These are phyloP conservation scores for Epinephelus lanceolatus DNA, from an alignment of 2,113 vertebrate species.

Conservation along the genomic window DNA sequence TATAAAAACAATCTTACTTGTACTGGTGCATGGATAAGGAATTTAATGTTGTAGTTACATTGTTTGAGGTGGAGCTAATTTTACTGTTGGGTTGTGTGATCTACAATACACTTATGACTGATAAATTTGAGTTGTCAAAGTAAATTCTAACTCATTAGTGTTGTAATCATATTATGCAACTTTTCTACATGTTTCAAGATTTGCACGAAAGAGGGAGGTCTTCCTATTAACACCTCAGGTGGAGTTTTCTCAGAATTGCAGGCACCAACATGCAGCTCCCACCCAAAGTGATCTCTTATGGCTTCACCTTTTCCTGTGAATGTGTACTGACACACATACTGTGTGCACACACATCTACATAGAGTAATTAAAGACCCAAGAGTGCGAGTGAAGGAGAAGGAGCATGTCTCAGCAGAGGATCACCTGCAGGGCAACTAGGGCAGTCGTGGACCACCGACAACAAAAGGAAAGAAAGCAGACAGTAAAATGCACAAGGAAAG, in stretches of 20 bases:
- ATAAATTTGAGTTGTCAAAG: not conserved
- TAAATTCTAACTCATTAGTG: not conserved
- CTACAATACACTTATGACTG: not conserved
- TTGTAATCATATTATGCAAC: constrained; percentile 13
- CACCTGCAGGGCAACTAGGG: constrained; percentile 58
- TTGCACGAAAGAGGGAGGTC: constrained; percentile 1
- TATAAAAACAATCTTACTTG: no score
- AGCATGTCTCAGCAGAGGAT: constrained; percentile 67
- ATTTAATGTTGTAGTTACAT: no score
- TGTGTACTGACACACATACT: constrained; percentile 16
- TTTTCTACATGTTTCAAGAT: constrained; percentile 7
- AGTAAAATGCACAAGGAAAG: not conserved
- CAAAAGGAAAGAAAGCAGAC: constrained; percentile 19
- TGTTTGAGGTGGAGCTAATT: not conserved
- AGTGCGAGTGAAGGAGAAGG: constrained; percentile 42
- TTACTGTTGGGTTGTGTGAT: not conserved
- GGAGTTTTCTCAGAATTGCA: constrained; percentile 66
- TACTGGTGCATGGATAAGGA: not conserved
- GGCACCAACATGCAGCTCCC: constrained; percentile 66
- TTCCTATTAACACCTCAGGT: constrained; percentile 42
- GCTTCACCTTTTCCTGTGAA: constrained; percentile 44
- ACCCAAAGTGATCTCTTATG: constrained; percentile 56
- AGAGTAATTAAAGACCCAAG: constrained; percentile 69
- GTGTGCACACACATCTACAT: constrained; percentile 23
- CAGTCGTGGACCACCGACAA: constrained; percentile 38